Percentiles rank a stretch among this genome's conserved stretches.
Conservation (phyloP, 2,797 vertebrate species). For the Parauchenoglanis punctatus region DNA sequence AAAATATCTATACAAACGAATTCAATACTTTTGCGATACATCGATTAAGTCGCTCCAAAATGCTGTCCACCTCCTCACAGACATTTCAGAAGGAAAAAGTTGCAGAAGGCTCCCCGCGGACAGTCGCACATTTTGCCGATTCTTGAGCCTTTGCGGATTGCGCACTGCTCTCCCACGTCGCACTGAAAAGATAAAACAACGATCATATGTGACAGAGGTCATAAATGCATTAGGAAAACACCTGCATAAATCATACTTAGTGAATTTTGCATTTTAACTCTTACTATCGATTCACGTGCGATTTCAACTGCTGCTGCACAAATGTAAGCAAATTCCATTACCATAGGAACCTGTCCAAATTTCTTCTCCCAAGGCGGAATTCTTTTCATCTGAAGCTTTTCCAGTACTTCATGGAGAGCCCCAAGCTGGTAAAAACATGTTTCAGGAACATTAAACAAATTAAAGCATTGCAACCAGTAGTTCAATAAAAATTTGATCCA, state of each 20-base stretch:
- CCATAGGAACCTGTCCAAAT: constrained; percentile 69
- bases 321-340: constrained; percentile 41
- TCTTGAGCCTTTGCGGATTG: constrained; percentile 70
- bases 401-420: constrained; percentile 70
- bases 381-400: constrained; percentile 71
- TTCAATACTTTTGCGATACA: constrained; percentile 40
- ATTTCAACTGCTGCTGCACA: background rate
- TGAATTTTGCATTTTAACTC: background rate
- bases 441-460: background rate
- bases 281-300: background rate
- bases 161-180: constrained; percentile 66
- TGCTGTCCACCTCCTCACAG: constrained; percentile 55
- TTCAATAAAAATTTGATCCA: background rate
- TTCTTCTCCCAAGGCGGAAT: constrained; percentile 73
- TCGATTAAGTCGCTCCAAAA: constrained; percentile 10
- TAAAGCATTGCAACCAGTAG: background rate
- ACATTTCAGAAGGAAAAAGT: constrained; percentile 71
- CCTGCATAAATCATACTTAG: background rate
- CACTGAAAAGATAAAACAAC: constrained; percentile 53
- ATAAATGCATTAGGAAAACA: background rate
- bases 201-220: background rate
- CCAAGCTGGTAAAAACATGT: constrained; percentile 62
- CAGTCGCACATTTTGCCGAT: constrained; percentile 71
- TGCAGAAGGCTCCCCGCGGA: constrained; percentile 60
- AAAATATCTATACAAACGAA: constrained; percentile 61